phyloP scores from a whole-genome alignment of 2,888 invertebrate species.

The Phanerotoma sp. region DNA sequence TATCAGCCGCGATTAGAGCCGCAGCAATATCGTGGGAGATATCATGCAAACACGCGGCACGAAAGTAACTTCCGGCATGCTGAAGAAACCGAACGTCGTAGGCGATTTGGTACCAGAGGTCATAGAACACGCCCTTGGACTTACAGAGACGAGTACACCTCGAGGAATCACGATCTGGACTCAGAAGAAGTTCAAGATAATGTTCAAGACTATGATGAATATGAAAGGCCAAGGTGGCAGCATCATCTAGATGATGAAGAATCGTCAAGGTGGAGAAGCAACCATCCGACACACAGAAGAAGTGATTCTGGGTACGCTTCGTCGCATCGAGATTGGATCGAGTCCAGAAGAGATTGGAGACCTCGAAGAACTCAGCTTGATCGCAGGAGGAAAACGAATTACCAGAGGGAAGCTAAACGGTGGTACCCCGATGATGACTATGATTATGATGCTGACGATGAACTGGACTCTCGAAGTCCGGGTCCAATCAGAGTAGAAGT shows the following conservation, averaged over 20 bases:
- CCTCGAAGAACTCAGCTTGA: not conserved
- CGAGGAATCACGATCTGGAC: constrained; percentile 22
- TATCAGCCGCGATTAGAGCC: constrained; percentile 25
- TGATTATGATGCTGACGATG: constrained; percentile 6
- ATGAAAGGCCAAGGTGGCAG: constrained; percentile 8
- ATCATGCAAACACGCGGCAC: constrained; percentile 15
- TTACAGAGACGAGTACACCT: constrained; percentile 13
- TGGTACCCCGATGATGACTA: constrained; percentile 16
- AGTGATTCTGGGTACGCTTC: too few species aligned
- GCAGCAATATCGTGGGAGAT: constrained; percentile 16
- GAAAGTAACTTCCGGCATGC: constrained; percentile 19
- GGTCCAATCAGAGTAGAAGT: constrained; percentile 14
- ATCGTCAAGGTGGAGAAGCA: not conserved
- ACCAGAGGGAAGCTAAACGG: not conserved
- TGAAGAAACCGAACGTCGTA: constrained; percentile 26
- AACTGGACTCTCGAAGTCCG: constrained; percentile 24
- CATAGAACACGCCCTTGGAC: constrained; percentile 30
- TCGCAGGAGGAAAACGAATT: constrained; percentile 3
- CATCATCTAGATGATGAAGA: constrained; percentile 18
- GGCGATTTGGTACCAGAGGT: constrained; percentile 29
- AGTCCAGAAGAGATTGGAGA: constrained; percentile 1
- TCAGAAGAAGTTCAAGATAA: constrained; percentile 17
- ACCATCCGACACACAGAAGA: not conserved
- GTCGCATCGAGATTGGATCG: not conserved
- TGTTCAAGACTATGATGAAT: constrained; percentile 20